Conservation (phyloP, 2,113 vertebrate species). For the Clinocottus analis region DNA sequence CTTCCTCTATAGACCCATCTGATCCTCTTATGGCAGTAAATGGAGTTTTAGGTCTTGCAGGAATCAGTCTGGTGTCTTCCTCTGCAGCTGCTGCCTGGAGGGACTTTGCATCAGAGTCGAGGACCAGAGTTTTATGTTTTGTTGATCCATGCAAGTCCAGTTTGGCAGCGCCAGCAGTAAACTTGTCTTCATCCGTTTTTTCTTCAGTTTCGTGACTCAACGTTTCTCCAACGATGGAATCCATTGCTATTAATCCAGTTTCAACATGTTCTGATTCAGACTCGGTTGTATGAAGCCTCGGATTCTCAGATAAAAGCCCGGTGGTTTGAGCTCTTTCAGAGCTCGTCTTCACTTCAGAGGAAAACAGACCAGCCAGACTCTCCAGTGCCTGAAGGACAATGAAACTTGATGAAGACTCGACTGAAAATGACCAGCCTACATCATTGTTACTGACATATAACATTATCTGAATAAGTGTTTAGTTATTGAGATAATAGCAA, state of each 20-base stretch:
- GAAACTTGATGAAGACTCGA: background rate
- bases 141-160: background rate
- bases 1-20: conserved; percentile 12
- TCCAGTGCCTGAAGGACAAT: conserved; percentile 31
- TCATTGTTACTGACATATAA: too few relatives aligned
- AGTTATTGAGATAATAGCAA: too few relatives aligned
- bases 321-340: background rate
- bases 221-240: background rate
- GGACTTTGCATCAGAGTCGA: background rate
- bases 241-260: conserved; percentile 25
- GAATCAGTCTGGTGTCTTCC: conserved; percentile 53
- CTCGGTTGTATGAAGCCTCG: background rate
- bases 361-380: background rate
- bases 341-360: conserved; percentile 12
- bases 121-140: background rate
- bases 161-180: background rate
- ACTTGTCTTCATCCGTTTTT: background rate
- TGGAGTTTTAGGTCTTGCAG: conserved; percentile 45
- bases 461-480: background rate
- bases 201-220: conserved; percentile 6
- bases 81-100: conserved; percentile 13
- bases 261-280: background rate
- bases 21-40: conserved; percentile 15
- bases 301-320: background rate
- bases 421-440: too few relatives aligned